Percentiles rank a stretch among this genome's conserved stretches.
Conservation (phyloP, 2,888 invertebrate genomes). For the Lottia scabra region DNA sequence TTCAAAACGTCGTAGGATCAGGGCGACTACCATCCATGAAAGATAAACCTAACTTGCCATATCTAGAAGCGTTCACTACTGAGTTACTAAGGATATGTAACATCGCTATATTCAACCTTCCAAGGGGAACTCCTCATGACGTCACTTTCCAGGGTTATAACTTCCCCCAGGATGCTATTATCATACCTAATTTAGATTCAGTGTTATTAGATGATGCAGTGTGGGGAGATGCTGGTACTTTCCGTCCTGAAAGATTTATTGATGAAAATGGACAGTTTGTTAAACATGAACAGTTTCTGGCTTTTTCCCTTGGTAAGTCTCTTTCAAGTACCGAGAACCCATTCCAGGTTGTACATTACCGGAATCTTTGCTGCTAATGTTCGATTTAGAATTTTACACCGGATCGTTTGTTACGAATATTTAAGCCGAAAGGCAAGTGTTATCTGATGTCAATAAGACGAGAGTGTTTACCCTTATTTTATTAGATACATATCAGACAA, state of each 20-base stretch:
- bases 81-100: conserved; percentile 52
- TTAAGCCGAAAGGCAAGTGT: too few relatives aligned
- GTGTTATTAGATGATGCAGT: conserved; percentile 39
- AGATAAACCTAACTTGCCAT: conserved; percentile 39
- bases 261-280: conserved; percentile 24
- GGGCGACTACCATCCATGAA: conserved; percentile 32
- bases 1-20: conserved; percentile 61
- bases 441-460: too few relatives aligned
- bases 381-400: too few relatives aligned
- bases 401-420: too few relatives aligned
- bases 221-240: conserved; percentile 46
- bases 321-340: too few relatives aligned
- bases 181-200: conserved; percentile 45
- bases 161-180: conserved; percentile 51
- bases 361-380: too few relatives aligned
- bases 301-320: conserved; percentile 37
- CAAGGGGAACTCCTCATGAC: conserved; percentile 46
- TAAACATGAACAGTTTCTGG: conserved; percentile 30
- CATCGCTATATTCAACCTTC: conserved; percentile 45
- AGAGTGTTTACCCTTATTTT: too few relatives aligned
- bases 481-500: too few relatives aligned
- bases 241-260: conserved; percentile 56
- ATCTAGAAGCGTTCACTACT: conserved; percentile 52
- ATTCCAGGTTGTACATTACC: too few relatives aligned
- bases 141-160: conserved; percentile 46